phyloP scores from a whole-genome alignment of 2,113 vertebrate genomes.

The Sterrhoptilus dennistouni region DNA sequence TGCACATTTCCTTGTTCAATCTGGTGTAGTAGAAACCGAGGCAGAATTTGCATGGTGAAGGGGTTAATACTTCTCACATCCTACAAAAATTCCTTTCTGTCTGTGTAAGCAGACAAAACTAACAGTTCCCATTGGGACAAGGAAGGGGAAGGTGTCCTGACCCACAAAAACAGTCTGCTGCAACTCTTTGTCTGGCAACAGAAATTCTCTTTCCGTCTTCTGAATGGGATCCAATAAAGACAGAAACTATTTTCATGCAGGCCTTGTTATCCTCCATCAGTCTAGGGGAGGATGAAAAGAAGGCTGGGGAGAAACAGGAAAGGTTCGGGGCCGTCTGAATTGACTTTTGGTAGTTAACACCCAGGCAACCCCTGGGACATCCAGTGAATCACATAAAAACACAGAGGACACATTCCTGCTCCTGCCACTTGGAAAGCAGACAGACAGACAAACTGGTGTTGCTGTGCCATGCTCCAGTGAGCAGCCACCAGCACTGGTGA shows the following conservation, averaged over 20 bases:
- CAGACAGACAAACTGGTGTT: slow-evolving; percentile 6
- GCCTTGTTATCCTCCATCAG: neutral
- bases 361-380: neutral
- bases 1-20: neutral
- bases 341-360: neutral
- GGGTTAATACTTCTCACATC: neutral
- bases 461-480: slow-evolving; percentile 50
- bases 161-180: neutral
- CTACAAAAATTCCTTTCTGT: neutral
- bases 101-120: neutral
- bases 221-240: neutral
- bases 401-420: neutral
- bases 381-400: neutral
- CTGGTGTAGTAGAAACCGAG: neutral
- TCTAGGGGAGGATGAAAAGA: neutral
- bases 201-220: neutral
- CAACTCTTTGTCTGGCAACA: neutral
- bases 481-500: slow-evolving; percentile 52
- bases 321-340: neutral
- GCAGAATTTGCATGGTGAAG: neutral
- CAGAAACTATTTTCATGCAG: neutral
- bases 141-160: neutral
- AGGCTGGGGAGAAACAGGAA: neutral
- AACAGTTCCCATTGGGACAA: neutral
- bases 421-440: neutral